These are phyloP conservation scores for Pomacea maculata DNA, from an alignment of 1,140 invertebrate genomes.

Conservation along the genomic window DNA sequence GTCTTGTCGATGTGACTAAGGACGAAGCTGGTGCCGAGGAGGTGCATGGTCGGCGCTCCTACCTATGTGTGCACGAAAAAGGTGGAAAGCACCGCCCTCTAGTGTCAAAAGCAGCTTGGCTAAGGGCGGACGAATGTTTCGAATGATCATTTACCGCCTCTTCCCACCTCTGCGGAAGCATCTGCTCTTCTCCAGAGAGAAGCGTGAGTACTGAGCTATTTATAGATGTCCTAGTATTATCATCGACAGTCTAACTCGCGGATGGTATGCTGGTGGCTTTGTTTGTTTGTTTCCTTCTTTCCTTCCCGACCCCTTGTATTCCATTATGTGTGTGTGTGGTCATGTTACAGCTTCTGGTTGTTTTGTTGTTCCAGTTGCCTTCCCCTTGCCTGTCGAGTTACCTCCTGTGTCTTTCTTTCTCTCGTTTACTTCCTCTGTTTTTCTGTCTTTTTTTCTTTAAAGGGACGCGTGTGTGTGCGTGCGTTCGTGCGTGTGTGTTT, in stretches of 20 bases:
- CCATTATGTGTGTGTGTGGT: neutral
- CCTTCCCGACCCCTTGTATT: too few relatives aligned
- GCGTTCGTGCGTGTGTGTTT: too few relatives aligned
- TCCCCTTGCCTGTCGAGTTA: neutral
- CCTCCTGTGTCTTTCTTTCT: neutral
- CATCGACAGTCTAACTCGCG: neutral
- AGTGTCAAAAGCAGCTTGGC: conserved; percentile 21
- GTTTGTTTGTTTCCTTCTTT: too few relatives aligned
- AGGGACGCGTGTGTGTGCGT: too few relatives aligned
- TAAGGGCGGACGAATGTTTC: conserved; percentile 53
- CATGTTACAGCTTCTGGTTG: neutral
- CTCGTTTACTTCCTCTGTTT: neutral
- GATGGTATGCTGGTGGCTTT: too few relatives aligned
- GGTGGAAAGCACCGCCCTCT: conserved; percentile 6
- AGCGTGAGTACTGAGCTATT: conserved; percentile 39
- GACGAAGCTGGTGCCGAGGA: neutral
- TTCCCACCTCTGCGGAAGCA: conserved; percentile 54
- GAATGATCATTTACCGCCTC: conserved; percentile 54
- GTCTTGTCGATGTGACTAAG: neutral
- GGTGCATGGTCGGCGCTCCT: neutral
- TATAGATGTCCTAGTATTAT: neutral
- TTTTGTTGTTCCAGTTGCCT: neutral
- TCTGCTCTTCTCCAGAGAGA: conserved; percentile 50
- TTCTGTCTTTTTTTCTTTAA: conserved; percentile 1
- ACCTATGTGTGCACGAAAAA: conserved; percentile 28